Conservation (phyloP, 2,113 vertebrate species). For the Tetraodon nigroviridis region DNA sequence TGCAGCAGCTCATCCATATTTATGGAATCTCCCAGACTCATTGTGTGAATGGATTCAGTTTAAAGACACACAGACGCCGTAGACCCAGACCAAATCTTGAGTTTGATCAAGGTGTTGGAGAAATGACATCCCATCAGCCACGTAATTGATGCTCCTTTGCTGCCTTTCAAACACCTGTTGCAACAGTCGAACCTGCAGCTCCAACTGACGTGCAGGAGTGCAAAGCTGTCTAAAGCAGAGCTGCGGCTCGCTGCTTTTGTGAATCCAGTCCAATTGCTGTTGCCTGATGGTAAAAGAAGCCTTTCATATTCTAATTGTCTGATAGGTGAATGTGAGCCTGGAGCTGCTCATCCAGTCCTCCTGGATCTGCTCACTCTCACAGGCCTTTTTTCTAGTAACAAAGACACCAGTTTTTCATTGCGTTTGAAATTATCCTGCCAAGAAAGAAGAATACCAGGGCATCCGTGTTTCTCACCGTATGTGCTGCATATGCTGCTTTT, state of each 20-base stretch:
- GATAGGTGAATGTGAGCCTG: not conserved
- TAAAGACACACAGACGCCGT: conserved; percentile 15
- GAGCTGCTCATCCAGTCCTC: too few species aligned
- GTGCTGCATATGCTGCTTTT: conserved; percentile 34
- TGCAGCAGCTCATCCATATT: conserved; percentile 53
- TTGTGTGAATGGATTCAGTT: conserved; percentile 37
- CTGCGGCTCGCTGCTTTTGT: conserved; percentile 29
- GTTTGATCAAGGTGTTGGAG: conserved; percentile 3
- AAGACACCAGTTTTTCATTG: conserved; percentile 44
- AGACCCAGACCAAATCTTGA: conserved; percentile 11
- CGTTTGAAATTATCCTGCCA: conserved; percentile 28
- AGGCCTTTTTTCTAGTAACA: conserved; percentile 11
- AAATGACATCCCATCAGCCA: conserved; percentile 3
- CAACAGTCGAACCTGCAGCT: conserved; percentile 2
- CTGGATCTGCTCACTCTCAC: too few species aligned
- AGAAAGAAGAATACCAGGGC: conserved; percentile 30
- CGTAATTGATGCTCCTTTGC: not conserved
- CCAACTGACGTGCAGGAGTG: conserved; percentile 32
- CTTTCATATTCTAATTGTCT: conserved; percentile 45
- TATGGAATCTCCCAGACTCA: conserved; percentile 42
- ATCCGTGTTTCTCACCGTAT: conserved; percentile 20
- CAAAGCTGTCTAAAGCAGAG: conserved; percentile 15
- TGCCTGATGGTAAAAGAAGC: conserved; percentile 22
- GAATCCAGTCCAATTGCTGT: conserved; percentile 52
- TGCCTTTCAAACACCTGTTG: conserved; percentile 29